Base-by-base conservation (phyloP, 1,140 invertebrate genomes). In the Drosophila arawakana region DNA sequence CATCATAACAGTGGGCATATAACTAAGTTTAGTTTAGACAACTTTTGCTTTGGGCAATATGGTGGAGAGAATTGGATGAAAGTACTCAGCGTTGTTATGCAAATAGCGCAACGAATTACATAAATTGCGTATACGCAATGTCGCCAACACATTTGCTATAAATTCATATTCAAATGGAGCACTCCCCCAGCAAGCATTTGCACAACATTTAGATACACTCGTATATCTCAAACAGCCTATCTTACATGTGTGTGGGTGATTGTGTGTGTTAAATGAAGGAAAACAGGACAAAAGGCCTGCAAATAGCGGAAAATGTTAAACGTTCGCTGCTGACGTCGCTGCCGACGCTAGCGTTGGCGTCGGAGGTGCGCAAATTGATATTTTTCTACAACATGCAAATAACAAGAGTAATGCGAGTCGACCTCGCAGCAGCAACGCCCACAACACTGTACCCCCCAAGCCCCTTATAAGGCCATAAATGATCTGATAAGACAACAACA, bases 401-500 rank as follows among this genome's bases (percentile, higher is more conserved):
- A 89, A 88, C 73, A 88, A 72, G 54, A 89, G 83, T 89, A 89
- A 88, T 88, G 83, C 68, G 77, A 50, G 62, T 50, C 58, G 68
- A 73, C 61, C 69, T 72, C 54, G 57, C 55, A 47, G 13, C 61
- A 35, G 43, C 37, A 11, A 18, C 18, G 21, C 37, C 49, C 25
- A 1, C 6, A 30, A 2, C 41, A 35, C 15, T 18, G 2, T 2
- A 21, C 18, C 25, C 25, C 39, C 13, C 35, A 3, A 43, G 34
- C 0, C 65, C 2, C 67, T 35, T 47, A 30, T 50, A 34, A 7
- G 18, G 76, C 76, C 82, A 80, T 88, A 89, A 88, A 88, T 88
- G 83, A 88, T 89, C 83, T 89, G 83, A 88, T 88, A 88, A 88
- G 80, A 88, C 84, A 88, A 89, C 84, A 88, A 89, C 83, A 88